Evolutionary conservation across 1,140 invertebrate genomes (phyloP).

Genomic region (Melanaphis sacchari): DNA sequence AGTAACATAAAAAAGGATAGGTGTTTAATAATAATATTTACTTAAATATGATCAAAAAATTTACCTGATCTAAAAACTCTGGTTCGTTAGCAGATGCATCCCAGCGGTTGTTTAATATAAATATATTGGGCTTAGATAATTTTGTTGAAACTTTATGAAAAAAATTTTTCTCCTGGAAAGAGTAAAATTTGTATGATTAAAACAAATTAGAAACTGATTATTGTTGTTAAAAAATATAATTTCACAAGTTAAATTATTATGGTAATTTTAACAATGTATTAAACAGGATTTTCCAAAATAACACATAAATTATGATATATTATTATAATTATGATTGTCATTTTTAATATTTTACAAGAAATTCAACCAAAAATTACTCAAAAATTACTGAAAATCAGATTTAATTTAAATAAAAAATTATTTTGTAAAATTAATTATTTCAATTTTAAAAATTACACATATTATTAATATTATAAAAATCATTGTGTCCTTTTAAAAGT

Average conservation of each 20-base stretch:
- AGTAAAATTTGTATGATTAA: background rate
- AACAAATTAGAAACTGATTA: background rate
- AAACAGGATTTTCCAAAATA: no score
- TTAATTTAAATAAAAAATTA: background rate
- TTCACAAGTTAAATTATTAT: background rate
- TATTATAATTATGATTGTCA: no score
- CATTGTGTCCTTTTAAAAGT: no score
- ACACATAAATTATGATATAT: background rate
- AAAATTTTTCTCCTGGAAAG: constrained; percentile 94
- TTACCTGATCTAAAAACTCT: constrained; percentile 91
- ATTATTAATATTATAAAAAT: no score
- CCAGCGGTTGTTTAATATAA: constrained; percentile 99
- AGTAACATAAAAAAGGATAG: constrained; percentile 24
- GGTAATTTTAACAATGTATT: no score
- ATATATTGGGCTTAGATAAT: constrained; percentile 98
- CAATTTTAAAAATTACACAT: background rate
- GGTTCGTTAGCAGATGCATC: constrained; percentile 96
- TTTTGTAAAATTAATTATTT: background rate
- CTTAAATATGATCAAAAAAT: constrained; percentile 58
- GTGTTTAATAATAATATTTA: constrained; percentile 3
- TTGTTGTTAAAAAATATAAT: background rate
- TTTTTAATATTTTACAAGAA: background rate
- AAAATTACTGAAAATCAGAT: background rate
- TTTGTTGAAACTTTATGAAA: constrained; percentile 98
- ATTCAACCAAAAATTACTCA: background rate